Evolutionary conservation across 2,888 invertebrate genomes (phyloP), one percentile per base, ranked within the genome.

Genomic region (Sarcophaga subvicina): DNA sequence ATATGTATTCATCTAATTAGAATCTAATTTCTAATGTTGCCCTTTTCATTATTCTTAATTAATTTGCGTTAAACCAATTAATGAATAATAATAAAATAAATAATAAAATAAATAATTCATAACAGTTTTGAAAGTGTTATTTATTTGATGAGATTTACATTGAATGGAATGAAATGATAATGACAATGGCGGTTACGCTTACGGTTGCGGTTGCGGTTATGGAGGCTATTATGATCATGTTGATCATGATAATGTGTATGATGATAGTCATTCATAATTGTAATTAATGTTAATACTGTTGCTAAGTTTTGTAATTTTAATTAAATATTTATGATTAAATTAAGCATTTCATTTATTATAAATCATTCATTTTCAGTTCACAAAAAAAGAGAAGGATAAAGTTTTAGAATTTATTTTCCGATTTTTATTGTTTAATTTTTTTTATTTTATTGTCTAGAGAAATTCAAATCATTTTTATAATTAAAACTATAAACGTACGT

Each of bases 291-390:
- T 14, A 54, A 54, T 54, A 54, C 12, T 54, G 54, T 54, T 54
- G 54, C 17, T 3, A 54, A 17, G 17, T 54, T 54, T 54, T 14
- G 17, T 14, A 54, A 12, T 54, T 14, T 17, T 54, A 14, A 81
- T 78, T 80, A 73, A 78, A 78, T 69, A 69, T 22, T 85, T 77
- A 70, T 81, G 60, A 80, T 80, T 66, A 14, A 64, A 73, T 20
- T 25, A 63, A 80, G 17, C 45, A 77, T 69, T 63, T 71, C 63
- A 63, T 85, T 67, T 27, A 70, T 85, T 27, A 69, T 49, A 71
- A 78, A n/a, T 59, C 20, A 69, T 80, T 69, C 77, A 25, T 6
- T 22, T 8, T 77, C 54, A 71, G 63, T 59, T 62, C 17, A 8
- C 8, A 75, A n/a, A 47, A 62, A 62, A 3, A 20, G 5, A 17